Evolutionary conservation across 2,113 vertebrate genomes (phyloP), one percentile per base, ranked within the genome.

Genomic region (Coptodon rendalli): DNA sequence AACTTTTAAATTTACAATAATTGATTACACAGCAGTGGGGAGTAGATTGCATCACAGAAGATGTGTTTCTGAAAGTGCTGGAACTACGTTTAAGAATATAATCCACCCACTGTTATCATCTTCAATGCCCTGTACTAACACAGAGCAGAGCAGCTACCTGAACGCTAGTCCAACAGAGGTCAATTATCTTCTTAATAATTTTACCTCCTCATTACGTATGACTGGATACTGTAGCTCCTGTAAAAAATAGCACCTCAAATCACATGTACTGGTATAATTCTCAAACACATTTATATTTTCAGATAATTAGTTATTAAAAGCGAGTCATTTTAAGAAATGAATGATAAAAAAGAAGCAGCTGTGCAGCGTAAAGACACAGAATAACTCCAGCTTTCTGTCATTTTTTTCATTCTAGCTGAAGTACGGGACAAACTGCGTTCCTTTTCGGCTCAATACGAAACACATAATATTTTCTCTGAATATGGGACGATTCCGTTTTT

Each of bases 371-470:
- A 59, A 59, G 56, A 59, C 56, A 31, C 27, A 59, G 56, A 59
- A 31, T 59, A 59, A 59, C 27, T 59, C 56, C 27, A 59, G 27
- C 56, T 59, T 59, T 31, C 14, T 59, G 56, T 29, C 27, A 29
- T 57, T 29, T 59, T 1, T 5, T 3, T 1, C 0, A 59, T 59
- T 59, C 7, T 59, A 59, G 56, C 7, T 9, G 5, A 59, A 59
- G 7, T 59, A 17, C 7, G 0, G 27, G 7, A 59, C 7, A 59
- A 59, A 31, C 7, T 59, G 7, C 1, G 27, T 9, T 59, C 14
- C 27, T 59, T 59, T 59, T 17, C 3, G 13, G 56, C 56, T 59
- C 27, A 59, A 59, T 59, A 59, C 5, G 1, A 59, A 59, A 31
- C 14, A 16, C 56, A 31, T 29, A 29, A 57, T 59, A 17, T 59